Percentiles rank a stretch among this genome's conserved stretches.
These are phyloP conservation scores for Drosophila anomalata DNA, from an alignment of 2,888 invertebrate genomes.

Conservation along the genomic window DNA sequence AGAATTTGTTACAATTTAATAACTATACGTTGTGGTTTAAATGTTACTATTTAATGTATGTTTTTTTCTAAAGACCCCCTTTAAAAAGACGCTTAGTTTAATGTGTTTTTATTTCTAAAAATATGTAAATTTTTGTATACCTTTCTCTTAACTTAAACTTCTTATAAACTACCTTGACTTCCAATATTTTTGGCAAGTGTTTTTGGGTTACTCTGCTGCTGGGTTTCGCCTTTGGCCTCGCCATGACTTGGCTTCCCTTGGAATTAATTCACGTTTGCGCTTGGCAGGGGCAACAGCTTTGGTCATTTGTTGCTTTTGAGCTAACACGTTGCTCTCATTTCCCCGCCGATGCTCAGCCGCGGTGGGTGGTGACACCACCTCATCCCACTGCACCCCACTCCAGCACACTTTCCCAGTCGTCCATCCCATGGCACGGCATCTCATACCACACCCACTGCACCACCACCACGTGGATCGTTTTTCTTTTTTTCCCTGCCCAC, in stretches of 20 bases:
- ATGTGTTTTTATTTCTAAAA: too few relatives aligned
- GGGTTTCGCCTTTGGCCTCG: constrained; percentile 41
- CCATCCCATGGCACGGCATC: constrained; percentile 4
- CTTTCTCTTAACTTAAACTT: not conserved
- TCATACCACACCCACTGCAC: not conserved
- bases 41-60: too few relatives aligned
- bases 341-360: constrained; percentile 13
- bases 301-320: constrained; percentile 68
- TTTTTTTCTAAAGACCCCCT: too few relatives aligned
- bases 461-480: constrained; percentile 44
- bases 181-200: constrained; percentile 16
- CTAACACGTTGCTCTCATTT: constrained; percentile 49
- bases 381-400: not conserved
- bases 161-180: too few relatives aligned
- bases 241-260: constrained; percentile 52
- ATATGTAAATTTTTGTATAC: too few relatives aligned
- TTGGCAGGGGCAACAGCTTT: constrained; percentile 54
- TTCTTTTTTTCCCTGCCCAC: constrained; percentile 17
- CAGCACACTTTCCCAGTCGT: not conserved
- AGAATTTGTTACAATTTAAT: too few relatives aligned
- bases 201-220: constrained; percentile 19
- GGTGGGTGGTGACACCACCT: constrained; percentile 35
- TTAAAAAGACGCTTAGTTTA: too few relatives aligned
- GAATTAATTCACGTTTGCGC: constrained; percentile 56
- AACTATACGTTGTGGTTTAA: too few relatives aligned